These are phyloP conservation scores for Ceryle rudis DNA, from an alignment of 2,797 vertebrate species.

Conservation along the genomic window DNA sequence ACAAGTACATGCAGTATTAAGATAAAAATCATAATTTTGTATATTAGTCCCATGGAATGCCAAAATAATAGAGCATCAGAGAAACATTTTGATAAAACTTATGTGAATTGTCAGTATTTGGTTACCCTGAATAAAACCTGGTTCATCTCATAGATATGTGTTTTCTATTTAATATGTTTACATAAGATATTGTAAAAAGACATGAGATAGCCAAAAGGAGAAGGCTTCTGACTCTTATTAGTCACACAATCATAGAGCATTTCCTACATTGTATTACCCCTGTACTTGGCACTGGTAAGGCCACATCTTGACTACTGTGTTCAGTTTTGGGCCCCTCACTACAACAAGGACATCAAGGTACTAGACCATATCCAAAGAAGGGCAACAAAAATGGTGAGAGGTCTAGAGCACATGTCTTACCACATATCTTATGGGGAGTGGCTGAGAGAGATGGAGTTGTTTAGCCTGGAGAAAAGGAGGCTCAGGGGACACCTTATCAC, in stretches of 20 bases:
- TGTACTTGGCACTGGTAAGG: too few species aligned
- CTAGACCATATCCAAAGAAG: too few species aligned
- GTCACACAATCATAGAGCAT: background rate
- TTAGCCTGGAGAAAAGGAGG: too few species aligned
- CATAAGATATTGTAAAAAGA: background rate
- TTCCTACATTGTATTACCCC: background rate
- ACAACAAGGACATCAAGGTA: too few species aligned
- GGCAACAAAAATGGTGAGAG: too few species aligned
- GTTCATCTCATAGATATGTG: background rate
- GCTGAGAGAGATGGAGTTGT: too few species aligned
- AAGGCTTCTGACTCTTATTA: background rate
- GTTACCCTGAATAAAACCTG: background rate
- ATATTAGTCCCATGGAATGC: background rate
- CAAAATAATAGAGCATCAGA: background rate
- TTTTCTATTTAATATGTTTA: background rate
- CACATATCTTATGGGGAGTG: too few species aligned
- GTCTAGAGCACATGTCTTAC: too few species aligned
- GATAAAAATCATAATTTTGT: background rate
- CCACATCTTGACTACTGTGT: too few species aligned
- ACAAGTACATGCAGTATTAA: background rate
- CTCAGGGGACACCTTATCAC: too few species aligned
- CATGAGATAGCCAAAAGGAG: background rate
- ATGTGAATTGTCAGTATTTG: background rate
- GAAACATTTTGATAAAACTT: background rate
- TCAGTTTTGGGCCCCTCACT: too few species aligned